A percentile compares a stretch with the other conserved stretches of the same genome.
phyloP scores from a whole-genome alignment of 2,113 vertebrate genomes.

The Corvus moneduloides region DNA sequence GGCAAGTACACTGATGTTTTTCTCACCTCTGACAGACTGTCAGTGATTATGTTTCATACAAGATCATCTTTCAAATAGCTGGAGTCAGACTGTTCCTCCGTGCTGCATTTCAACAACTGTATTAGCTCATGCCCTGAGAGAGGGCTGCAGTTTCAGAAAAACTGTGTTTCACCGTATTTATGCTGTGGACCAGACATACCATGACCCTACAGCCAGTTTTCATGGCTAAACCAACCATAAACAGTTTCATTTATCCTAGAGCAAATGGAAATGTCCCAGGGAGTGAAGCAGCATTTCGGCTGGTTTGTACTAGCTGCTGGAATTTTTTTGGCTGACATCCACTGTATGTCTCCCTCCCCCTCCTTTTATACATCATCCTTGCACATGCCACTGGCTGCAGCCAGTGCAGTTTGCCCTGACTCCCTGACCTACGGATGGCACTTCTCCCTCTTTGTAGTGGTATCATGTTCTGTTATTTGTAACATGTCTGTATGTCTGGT shows the following conservation, averaged over 20 bases:
- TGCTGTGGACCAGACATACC: neutral
- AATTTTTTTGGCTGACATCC: constrained; percentile 2
- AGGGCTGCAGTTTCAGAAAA: neutral
- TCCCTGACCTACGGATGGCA: neutral
- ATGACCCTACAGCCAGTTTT: neutral
- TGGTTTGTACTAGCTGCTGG: neutral
- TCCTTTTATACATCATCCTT: neutral
- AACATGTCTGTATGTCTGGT: neutral
- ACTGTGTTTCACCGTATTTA: neutral
- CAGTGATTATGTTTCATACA: constrained; percentile 34
- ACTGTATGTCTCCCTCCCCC: neutral
- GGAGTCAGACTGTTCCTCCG: neutral
- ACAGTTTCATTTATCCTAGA: neutral
- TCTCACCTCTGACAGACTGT: neutral
- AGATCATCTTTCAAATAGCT: constrained; percentile 32
- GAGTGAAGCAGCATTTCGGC: neutral
- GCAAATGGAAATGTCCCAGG: neutral
- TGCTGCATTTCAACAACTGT: neutral
- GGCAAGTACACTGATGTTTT: neutral
- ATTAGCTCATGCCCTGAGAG: neutral
- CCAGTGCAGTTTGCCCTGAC: neutral
- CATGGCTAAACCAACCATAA: neutral
- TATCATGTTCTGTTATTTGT: constrained; percentile 32
- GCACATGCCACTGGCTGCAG: neutral
- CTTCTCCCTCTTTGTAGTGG: constrained; percentile 20